Evolutionary conservation across 2,113 vertebrate species (phyloP), one percentile per base, ranked within the genome.

Genomic region (Rhizomys pruinosus): DNA sequence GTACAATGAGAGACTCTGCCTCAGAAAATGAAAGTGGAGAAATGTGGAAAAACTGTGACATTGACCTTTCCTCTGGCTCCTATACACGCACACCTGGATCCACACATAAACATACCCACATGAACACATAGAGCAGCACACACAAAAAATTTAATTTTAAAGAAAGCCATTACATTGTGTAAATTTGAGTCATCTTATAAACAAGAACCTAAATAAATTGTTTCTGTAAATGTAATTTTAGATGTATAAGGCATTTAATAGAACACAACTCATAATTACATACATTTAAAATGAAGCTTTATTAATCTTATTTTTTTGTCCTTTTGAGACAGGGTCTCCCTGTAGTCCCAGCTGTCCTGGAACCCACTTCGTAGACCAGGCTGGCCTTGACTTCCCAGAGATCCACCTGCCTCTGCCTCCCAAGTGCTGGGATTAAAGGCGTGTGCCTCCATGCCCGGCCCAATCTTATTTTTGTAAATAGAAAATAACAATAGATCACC

Each of bases 241-340:
- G 10, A 57, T 42, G 16, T 93, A 34, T 69, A 86, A 39, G 34
- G 37, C 55, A 32, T 79, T 92, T 90, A 84, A 78, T 76, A 88
- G 69, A 84, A 96, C 5, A 71, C 4, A 69, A 34, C 11, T 52
- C 73, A 22, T 39, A 93, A 77, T 52, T 87, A 89, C 0, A 82
- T 44, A 77, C 76, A 79, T 89, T 96, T 78, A 61, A 88, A 64
- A 81, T 86, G 3, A 79, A 64, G 5, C 16, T 80, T 93, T 15
- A 44, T 92, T 93, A 78, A 37, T 92, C 85, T 89, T 93, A 92
- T 27, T 89, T 92, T 92, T 64, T n/a, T n/a, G n/a, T n/a, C n/a
- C n/a, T n/a, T n/a, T n/a, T n/a, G n/a, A n/a, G n/a, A n/a, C n/a
- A n/a, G n/a, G n/a, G n/a, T n/a, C n/a, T n/a, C n/a, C n/a, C n/a